Conservation (phyloP, 2,888 invertebrate genomes). For the Galerucella calmariensis region DNA sequence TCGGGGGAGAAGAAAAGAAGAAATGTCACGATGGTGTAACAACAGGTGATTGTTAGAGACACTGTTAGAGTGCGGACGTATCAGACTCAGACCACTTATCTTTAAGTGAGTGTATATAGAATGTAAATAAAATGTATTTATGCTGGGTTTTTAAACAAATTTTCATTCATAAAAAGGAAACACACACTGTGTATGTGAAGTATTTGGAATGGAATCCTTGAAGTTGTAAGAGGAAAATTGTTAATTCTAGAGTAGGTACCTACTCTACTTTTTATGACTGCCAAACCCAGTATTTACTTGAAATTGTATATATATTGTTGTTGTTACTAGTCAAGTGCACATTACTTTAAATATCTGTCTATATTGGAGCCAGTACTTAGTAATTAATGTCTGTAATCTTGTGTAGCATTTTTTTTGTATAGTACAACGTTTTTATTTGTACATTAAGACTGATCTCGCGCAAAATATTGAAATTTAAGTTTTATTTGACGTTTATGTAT, state of each 20-base stretch:
- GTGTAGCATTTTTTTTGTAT: constrained; percentile 20
- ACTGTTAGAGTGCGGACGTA: constrained; percentile 53
- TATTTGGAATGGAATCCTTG: no score
- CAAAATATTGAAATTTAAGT: constrained; percentile 30
- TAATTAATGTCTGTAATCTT: constrained; percentile 17
- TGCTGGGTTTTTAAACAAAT: not conserved
- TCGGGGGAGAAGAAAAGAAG: constrained; percentile 69
- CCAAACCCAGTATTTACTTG: constrained; percentile 9
- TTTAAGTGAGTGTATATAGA: constrained; percentile 24
- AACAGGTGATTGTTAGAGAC: constrained; percentile 57
- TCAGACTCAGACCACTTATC: constrained; percentile 49
- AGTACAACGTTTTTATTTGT: constrained; percentile 31
- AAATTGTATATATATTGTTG: constrained; percentile 35
- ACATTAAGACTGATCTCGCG: constrained; percentile 41
- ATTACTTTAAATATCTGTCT: constrained; percentile 17
- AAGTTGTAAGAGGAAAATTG: no score
- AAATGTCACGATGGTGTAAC: constrained; percentile 73
- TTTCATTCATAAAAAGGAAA: no score
- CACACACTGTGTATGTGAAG: no score
- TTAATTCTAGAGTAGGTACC: not conserved
- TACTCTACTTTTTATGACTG: not conserved
- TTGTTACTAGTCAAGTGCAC: constrained; percentile 41
- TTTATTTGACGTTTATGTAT: not conserved
- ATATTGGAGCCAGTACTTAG: constrained; percentile 38
- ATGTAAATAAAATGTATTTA: not conserved